These are phyloP conservation scores for Papilio polyxenes DNA, from an alignment of 1,140 invertebrate genomes.

Conservation along the genomic window DNA sequence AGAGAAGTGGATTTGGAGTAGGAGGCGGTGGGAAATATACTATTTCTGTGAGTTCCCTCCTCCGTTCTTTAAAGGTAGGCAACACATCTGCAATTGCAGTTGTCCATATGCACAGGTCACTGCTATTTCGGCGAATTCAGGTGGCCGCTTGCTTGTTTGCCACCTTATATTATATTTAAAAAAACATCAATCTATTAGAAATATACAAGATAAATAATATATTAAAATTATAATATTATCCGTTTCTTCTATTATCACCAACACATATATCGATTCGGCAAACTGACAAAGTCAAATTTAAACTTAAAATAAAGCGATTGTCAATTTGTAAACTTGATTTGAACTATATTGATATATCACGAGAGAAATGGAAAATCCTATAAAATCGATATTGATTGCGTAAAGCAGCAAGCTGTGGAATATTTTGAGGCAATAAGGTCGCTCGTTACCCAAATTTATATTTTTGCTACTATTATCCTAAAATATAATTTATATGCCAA, in stretches of 20 bases:
- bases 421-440: conserved; percentile 16
- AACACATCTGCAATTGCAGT: too few relatives aligned
- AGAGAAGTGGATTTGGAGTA: too few relatives aligned
- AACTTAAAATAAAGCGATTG: background rate
- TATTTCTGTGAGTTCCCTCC: too few relatives aligned
- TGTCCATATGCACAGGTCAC: too few relatives aligned
- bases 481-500: conserved; percentile 30
- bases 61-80: too few relatives aligned
- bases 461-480: background rate
- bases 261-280: background rate
- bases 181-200: too few relatives aligned
- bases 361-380: background rate
- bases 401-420: background rate
- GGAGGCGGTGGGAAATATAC: too few relatives aligned
- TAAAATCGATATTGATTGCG: conserved; percentile 7
- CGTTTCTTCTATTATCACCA: background rate
- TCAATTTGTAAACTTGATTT: background rate
- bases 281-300: background rate
- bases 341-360: background rate
- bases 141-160: too few relatives aligned
- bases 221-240: background rate
- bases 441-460: conserved; percentile 14
- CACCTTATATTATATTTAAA: too few relatives aligned
- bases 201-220: background rate
- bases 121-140: too few relatives aligned